phyloP scores from a whole-genome alignment of 2,113 vertebrate genomes.

The Notiomystis cincta region DNA sequence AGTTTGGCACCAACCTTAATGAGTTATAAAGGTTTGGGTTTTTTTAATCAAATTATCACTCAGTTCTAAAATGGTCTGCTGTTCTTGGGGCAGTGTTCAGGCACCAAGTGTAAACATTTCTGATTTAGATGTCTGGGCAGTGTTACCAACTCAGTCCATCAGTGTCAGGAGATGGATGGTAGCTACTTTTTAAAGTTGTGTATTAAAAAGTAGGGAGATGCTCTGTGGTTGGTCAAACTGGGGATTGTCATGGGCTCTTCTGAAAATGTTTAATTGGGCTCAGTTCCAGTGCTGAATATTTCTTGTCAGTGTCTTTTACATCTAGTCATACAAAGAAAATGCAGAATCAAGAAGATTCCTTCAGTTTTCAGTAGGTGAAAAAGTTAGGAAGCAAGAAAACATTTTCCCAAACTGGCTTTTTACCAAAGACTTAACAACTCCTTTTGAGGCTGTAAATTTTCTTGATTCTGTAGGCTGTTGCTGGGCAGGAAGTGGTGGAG shows the following conservation, averaged over 20 bases:
- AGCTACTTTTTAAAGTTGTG: neutral
- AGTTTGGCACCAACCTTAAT: neutral
- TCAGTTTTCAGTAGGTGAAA: neutral
- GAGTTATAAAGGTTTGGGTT: neutral
- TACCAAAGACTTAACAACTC: neutral
- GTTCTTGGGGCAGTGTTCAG: neutral
- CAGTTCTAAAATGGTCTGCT: neutral
- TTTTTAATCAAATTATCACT: neutral
- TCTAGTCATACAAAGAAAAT: neutral
- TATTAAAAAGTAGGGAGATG: neutral
- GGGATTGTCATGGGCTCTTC: neutral
- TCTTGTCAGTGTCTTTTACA: neutral
- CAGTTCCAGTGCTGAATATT: neutral
- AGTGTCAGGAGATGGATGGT: fast-evolving
- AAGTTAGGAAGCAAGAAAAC: neutral
- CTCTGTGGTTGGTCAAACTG: neutral
- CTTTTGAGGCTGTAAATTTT: neutral
- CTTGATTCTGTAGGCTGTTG: fast-evolving
- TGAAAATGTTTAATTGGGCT: neutral
- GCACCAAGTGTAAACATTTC: neutral
- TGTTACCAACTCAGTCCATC: fast-evolving
- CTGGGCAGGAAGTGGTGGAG: neutral
- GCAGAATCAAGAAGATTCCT: neutral
- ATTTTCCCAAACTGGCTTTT: neutral
- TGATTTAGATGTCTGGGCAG: neutral